Evolutionary conservation across 1,140 invertebrate genomes (phyloP).

Genomic region (Saccostrea cuccullata): DNA sequence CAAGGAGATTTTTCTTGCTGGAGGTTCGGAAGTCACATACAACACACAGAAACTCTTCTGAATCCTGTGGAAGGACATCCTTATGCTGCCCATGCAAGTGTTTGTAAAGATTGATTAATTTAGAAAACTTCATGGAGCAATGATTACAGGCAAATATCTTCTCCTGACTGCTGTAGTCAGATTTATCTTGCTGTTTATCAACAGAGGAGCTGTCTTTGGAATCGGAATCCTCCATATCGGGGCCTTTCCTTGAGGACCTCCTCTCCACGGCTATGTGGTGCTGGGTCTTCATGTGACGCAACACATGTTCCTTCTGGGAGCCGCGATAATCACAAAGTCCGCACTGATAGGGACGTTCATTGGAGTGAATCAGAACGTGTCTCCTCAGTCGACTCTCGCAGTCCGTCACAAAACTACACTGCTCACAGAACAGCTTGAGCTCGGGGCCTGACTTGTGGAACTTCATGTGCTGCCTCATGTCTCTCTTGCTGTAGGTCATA

Average conservation of each 20-base stretch:
- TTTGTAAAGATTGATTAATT: slow-evolving; percentile 76
- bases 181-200: slow-evolving; percentile 53
- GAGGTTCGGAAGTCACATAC: slow-evolving; percentile 76
- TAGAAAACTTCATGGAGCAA: slow-evolving; percentile 77
- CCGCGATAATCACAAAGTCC: slow-evolving; percentile 74
- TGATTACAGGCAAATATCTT: slow-evolving; percentile 78
- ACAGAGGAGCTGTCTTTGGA: slow-evolving; percentile 38
- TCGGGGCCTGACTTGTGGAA: slow-evolving; percentile 77
- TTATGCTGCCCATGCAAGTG: slow-evolving; percentile 76
- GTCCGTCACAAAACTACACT: slow-evolving; percentile 77
- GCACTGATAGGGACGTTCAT: slow-evolving; percentile 75
- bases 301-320: slow-evolving; percentile 76
- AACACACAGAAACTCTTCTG: slow-evolving; percentile 72
- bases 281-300: slow-evolving; percentile 73
- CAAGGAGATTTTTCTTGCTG: slow-evolving; percentile 74
- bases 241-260: slow-evolving; percentile 40
- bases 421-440: slow-evolving; percentile 76
- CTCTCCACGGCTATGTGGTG: slow-evolving; percentile 65
- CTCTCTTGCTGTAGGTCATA: slow-evolving; percentile 69
- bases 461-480: slow-evolving; percentile 76
- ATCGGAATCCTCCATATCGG: slow-evolving; percentile 53
- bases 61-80: slow-evolving; percentile 68
- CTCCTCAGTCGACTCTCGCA: slow-evolving; percentile 75
- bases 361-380: slow-evolving; percentile 74
- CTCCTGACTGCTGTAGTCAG: slow-evolving; percentile 70